These are phyloP conservation scores for Galago senegalensis DNA, from an alignment of 2,797 vertebrate species.

Conservation along the genomic window DNA sequence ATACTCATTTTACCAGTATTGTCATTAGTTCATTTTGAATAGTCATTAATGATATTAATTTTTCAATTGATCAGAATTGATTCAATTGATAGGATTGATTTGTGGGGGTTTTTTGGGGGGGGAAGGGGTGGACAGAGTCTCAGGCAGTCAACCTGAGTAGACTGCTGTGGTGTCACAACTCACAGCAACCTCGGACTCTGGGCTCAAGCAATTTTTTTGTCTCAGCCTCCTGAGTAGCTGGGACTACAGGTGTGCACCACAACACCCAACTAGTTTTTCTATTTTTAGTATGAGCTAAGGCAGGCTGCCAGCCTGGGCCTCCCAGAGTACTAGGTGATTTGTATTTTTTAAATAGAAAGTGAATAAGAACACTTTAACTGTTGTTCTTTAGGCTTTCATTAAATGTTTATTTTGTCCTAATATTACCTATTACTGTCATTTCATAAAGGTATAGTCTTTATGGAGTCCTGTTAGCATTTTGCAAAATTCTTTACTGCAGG, in stretches of 20 bases:
- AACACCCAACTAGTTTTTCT: no score
- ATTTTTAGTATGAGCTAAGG: no score
- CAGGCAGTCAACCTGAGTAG: no score
- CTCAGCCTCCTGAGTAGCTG: no score
- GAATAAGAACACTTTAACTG: not conserved
- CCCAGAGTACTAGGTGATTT: not conserved
- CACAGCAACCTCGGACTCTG: no score
- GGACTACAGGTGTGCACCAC: no score
- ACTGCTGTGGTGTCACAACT: no score
- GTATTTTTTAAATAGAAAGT: not conserved
- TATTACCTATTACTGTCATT: not conserved
- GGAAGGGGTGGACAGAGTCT: no score
- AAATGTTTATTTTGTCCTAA: not conserved
- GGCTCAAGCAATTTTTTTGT: no score
- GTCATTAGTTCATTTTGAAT: constrained; percentile 11
- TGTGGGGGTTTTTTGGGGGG: not conserved
- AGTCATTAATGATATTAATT: constrained; percentile 23
- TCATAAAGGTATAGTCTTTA: not conserved
- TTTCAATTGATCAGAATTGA: constrained; percentile 22
- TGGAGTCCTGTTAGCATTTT: not conserved
- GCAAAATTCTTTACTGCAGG: constrained; percentile 19
- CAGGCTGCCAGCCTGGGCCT: no score
- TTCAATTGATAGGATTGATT: not conserved
- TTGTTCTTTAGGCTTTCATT: constrained; percentile 33
- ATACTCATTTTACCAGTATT: constrained; percentile 30